Conservation (phyloP, 2,797 vertebrate species). For the Enteromius treurensis region DNA sequence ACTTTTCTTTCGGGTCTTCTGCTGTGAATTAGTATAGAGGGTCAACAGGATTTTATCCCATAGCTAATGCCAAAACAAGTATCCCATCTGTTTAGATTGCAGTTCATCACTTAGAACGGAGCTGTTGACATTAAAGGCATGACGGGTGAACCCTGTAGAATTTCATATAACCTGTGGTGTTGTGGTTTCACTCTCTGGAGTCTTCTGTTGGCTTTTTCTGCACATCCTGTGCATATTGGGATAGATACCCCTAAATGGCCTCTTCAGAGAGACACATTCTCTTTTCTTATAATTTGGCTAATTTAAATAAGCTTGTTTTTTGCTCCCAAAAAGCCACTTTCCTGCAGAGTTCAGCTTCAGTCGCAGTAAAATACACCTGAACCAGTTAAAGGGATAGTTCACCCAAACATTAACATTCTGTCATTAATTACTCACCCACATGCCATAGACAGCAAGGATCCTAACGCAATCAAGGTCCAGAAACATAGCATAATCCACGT, state of each 20-base stretch:
- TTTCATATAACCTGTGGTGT: slow-evolving; percentile 23
- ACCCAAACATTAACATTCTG: too few relatives aligned
- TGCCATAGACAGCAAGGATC: too few relatives aligned
- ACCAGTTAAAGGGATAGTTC: not conserved
- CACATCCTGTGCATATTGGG: slow-evolving; percentile 13
- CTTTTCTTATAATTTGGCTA: not conserved
- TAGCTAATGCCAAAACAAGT: slow-evolving; percentile 56
- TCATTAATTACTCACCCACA: too few relatives aligned
- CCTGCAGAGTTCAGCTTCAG: not conserved
- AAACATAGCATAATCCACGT: too few relatives aligned
- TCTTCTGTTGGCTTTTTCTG: slow-evolving; percentile 43
- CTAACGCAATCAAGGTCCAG: too few relatives aligned
- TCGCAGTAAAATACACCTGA: not conserved
- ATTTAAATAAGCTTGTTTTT: not conserved
- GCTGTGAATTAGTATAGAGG: slow-evolving; percentile 41
- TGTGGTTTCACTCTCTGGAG: slow-evolving; percentile 17
- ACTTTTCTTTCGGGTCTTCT: slow-evolving; percentile 33
- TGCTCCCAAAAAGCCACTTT: not conserved
- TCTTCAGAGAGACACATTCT: not conserved
- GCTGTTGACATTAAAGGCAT: slow-evolving; percentile 37
- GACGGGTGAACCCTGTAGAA: slow-evolving; percentile 9
- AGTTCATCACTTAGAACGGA: slow-evolving; percentile 35
- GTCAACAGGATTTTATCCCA: slow-evolving; percentile 30
- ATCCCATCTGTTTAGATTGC: slow-evolving; percentile 47
- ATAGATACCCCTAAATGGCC: not conserved